phyloP scores from a whole-genome alignment of 2,888 invertebrate species.

The Philereme transversata region DNA sequence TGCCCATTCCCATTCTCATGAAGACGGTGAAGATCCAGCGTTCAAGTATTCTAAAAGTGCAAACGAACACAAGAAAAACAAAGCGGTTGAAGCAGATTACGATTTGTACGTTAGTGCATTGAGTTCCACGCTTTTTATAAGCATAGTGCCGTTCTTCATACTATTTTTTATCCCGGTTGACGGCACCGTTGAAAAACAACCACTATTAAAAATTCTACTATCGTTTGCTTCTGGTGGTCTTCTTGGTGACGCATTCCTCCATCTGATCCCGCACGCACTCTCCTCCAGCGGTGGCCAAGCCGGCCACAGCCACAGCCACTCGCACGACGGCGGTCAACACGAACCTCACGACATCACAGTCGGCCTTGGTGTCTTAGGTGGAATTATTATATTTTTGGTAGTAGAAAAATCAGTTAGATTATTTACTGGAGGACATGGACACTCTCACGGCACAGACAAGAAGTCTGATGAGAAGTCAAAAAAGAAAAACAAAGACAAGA shows the following conservation, averaged over 20 bases:
- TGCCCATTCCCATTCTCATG: constrained; percentile 78
- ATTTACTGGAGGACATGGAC: constrained; percentile 92
- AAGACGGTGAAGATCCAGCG: constrained; percentile 85
- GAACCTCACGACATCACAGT: constrained; percentile 92
- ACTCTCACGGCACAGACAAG: constrained; percentile 85
- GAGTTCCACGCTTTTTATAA: constrained; percentile 96
- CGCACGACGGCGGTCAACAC: constrained; percentile 74
- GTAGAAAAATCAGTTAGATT: constrained; percentile 97
- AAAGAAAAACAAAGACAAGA: constrained; percentile 66
- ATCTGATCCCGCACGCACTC: constrained; percentile 98
- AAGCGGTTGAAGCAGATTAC: constrained; percentile 59
- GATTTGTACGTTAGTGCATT: constrained; percentile 92
- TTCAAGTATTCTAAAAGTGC: constrained; percentile 93
- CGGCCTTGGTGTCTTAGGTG: constrained; percentile 96
- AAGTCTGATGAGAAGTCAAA: constrained; percentile 70
- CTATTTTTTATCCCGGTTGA: constrained; percentile 97
- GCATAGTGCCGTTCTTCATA: constrained; percentile 96
- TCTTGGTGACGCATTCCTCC: constrained; percentile 98
- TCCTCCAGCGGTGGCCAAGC: constrained; percentile 58
- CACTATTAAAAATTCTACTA: constrained; percentile 93
- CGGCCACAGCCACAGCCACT: constrained; percentile 83
- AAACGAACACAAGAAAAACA: constrained; percentile 72
- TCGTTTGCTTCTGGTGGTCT: constrained; percentile 98
- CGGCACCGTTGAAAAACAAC: constrained; percentile 91
- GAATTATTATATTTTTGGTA: constrained; percentile 95